Evolutionary conservation across 2,888 invertebrate genomes (phyloP), one percentile per base, ranked within the genome.

Genomic region (Hydraecia micacea): DNA sequence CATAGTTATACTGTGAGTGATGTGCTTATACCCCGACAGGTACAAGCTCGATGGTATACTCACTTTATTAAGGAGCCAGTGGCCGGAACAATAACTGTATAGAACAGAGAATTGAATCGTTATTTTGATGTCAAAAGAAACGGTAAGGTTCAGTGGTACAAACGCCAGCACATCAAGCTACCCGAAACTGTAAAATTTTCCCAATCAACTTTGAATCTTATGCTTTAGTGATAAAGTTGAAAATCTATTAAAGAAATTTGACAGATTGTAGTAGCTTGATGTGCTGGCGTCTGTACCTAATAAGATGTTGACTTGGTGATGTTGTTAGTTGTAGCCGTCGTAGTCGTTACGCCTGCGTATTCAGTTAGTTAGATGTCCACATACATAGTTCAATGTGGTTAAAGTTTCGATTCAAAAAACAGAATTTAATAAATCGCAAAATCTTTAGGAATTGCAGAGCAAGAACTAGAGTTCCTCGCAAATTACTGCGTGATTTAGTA

Each of bases 1-100:
- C 87, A 91, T 91, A 81, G 89, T 90, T 92, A 88, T 63, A 71
- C 52, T 65, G 84, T 87, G 86, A 90, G 82, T 87, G 86, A 86
- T 87, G 85, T 79, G 80, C 72, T 72, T 70, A 68, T 42, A 73
- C 55, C 46, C 28, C 25, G 67, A 55, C 62, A 28, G 62, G 68
- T 68, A 85, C 70, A 79, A 80, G 78, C 84, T 68, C 77, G 71
- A 73, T 87, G 78, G 74, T 77, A n/a, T 73, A 71, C 58, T 52
- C 81, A 78, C 85, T 90, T 87, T 89, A 90, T 90, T 89, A 90
- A 78, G 76, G 83, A 84, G 39, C 63, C 79, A 89, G 71, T 52
- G 79, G 67, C 86, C 87, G 88, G 81, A 88, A 88, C 88, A 70
- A 73, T 87, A 85, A 85, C 87, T 73, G 87, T 87, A 80, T 39